phyloP scores from a whole-genome alignment of 2,113 vertebrate species.

The Pollimyrus isidori region DNA sequence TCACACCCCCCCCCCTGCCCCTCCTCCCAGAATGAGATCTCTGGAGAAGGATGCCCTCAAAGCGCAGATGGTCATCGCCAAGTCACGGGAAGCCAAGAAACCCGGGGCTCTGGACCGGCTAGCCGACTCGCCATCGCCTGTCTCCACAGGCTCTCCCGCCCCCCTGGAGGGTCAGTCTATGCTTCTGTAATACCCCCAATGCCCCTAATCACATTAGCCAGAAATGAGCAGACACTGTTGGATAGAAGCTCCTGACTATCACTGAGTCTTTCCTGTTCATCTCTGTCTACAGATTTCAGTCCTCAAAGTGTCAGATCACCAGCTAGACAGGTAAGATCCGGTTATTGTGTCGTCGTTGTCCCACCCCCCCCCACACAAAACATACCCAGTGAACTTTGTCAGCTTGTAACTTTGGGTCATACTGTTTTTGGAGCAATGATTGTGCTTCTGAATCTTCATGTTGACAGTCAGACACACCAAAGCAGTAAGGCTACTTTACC shows the following conservation, averaged over 20 bases:
- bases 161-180: conserved; percentile 74
- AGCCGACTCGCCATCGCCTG: conserved; percentile 80
- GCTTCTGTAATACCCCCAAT: not conserved
- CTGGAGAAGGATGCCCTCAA: conserved; percentile 93
- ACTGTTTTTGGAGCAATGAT: not conserved
- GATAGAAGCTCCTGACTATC: not conserved
- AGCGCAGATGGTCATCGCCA: conserved; percentile 95
- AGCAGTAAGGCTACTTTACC: not conserved
- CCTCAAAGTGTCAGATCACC: conserved; percentile 73
- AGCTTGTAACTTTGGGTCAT: not conserved
- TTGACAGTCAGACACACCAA: not conserved
- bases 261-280: not conserved
- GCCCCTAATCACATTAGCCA: not conserved
- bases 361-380: too few relatives aligned
- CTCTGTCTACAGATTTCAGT: conserved; percentile 63
- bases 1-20: too few relatives aligned
- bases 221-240: not conserved
- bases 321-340: conserved; percentile 76
- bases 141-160: conserved; percentile 81
- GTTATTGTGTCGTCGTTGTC: not conserved
- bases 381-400: not conserved
- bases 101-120: conserved; percentile 82
- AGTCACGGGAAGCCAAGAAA: conserved; percentile 84
- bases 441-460: not conserved
- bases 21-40: conserved; percentile 81